Evolutionary conservation across 2,888 invertebrate genomes (phyloP).

Genomic region (Glomeris marginata): DNA sequence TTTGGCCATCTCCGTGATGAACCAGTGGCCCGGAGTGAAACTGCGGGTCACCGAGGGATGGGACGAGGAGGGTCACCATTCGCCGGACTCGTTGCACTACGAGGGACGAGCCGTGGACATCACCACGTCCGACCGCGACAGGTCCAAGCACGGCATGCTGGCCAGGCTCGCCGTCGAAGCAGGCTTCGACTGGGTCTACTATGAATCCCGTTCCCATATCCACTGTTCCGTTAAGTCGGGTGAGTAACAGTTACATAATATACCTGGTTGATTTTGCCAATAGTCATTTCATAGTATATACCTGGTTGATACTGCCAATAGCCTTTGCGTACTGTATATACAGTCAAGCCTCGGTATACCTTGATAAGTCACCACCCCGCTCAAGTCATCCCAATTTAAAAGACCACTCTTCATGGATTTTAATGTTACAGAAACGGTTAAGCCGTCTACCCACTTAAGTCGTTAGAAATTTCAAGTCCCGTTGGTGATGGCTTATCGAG

Average conservation of each 20-base stretch:
- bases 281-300: constrained; percentile 52
- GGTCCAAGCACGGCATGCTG: constrained; percentile 88
- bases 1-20: constrained; percentile 90
- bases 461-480: no score
- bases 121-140: constrained; percentile 83
- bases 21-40: constrained; percentile 92
- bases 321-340: no score
- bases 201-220: constrained; percentile 84
- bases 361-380: no score
- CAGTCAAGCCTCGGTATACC: no score
- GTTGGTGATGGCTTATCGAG: no score
- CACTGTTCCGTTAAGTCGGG: constrained; percentile 97
- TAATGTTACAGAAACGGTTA: no score
- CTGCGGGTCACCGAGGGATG: constrained; percentile 89
- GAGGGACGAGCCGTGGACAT: constrained; percentile 94
- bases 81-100: constrained; percentile 77
- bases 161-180: constrained; percentile 90
- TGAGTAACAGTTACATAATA: constrained; percentile 32
- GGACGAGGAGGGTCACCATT: constrained; percentile 69
- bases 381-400: no score
- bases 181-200: constrained; percentile 98
- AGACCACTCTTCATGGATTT: no score
- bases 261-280: constrained; percentile 46
- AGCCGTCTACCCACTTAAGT: no score
- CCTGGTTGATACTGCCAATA: no score